phyloP scores from a whole-genome alignment of 23 tunicate genomes.

The Oikopleura vanhoeffeni region DNA sequence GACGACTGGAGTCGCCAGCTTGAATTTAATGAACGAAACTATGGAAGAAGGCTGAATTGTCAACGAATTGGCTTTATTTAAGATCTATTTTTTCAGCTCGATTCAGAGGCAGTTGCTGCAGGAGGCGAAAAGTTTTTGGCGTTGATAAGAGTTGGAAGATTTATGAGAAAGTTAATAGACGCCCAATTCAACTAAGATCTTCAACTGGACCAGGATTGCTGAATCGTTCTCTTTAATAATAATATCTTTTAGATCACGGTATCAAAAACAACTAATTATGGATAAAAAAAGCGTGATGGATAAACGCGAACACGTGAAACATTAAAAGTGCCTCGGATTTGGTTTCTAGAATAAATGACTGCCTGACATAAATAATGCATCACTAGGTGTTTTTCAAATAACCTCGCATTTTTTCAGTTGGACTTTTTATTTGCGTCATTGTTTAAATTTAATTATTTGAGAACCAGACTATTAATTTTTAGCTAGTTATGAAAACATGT shows the following conservation, averaged over 20 bases:
- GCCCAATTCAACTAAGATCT: constrained; percentile 82
- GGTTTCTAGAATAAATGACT: too few species aligned
- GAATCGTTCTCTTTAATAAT: constrained; percentile 70
- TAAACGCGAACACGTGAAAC: too few species aligned
- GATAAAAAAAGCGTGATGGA: too few species aligned
- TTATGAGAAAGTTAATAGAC: constrained; percentile 90
- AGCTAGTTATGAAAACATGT: too few species aligned
- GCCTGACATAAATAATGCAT: too few species aligned
- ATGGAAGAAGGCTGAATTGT: constrained; percentile 93
- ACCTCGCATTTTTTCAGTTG: too few species aligned
- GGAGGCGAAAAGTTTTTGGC: constrained; percentile 95
- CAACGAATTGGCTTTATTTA: constrained; percentile 97
- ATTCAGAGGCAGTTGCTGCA: constrained; percentile 96
- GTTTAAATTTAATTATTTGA: too few species aligned
- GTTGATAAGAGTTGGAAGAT: constrained; percentile 97
- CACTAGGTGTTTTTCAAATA: too few species aligned
- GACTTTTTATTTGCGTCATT: too few species aligned
- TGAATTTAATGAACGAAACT: constrained; percentile 94
- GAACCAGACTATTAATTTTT: too few species aligned
- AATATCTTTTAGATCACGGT: constrained; percentile 56
- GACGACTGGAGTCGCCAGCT: constrained; percentile 90
- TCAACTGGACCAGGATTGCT: constrained; percentile 79
- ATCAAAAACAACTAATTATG: too few species aligned
- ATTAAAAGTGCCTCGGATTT: too few species aligned
- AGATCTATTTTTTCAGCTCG: constrained; percentile 97